Conservation (phyloP, 2,888 invertebrate genomes). For the Coenonympha arcania region DNA sequence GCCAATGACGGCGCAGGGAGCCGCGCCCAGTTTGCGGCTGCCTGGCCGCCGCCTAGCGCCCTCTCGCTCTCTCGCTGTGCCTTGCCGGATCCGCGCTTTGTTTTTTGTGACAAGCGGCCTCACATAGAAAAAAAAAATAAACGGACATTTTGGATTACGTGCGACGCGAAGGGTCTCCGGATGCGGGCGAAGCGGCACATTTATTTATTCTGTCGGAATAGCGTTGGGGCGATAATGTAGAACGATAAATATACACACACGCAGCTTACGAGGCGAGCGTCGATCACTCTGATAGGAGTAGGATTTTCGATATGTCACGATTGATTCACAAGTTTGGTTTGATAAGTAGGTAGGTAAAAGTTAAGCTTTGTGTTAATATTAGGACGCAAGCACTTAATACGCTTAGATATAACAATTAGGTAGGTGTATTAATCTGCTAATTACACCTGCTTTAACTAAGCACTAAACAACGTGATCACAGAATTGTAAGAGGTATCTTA, state of each 20-base stretch:
- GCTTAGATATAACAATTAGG: too few species aligned
- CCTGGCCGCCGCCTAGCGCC: slow-evolving; percentile 40
- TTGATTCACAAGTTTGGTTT: slow-evolving; percentile 33
- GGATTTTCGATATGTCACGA: slow-evolving; percentile 41
- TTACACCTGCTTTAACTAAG: too few species aligned
- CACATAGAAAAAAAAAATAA: slow-evolving; percentile 64
- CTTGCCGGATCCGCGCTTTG: slow-evolving; percentile 54
- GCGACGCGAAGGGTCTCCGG: slow-evolving; percentile 60
- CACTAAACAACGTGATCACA: too few species aligned
- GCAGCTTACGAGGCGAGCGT: slow-evolving; percentile 43
- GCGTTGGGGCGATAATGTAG: slow-evolving; percentile 62
- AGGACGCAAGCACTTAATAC: too few species aligned
- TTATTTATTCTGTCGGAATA: slow-evolving; percentile 63
- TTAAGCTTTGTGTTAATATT: too few species aligned
- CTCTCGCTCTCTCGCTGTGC: slow-evolving; percentile 49
- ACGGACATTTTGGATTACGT: slow-evolving; percentile 72
- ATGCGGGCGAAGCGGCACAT: slow-evolving; percentile 56
- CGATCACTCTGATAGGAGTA: slow-evolving; percentile 31
- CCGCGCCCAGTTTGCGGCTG: slow-evolving; percentile 55
- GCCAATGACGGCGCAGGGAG: slow-evolving; percentile 51
- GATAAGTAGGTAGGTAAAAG: slow-evolving; percentile 7
- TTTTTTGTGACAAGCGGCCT: slow-evolving; percentile 57
- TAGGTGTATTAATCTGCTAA: too few species aligned
- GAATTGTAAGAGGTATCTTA: too few species aligned
- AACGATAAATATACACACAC: slow-evolving; percentile 65